A percentile compares a stretch with the other conserved stretches of the same genome.
These are phyloP conservation scores for Pterocles gutturalis DNA, from an alignment of 2,113 vertebrate genomes.

Conservation along the genomic window DNA sequence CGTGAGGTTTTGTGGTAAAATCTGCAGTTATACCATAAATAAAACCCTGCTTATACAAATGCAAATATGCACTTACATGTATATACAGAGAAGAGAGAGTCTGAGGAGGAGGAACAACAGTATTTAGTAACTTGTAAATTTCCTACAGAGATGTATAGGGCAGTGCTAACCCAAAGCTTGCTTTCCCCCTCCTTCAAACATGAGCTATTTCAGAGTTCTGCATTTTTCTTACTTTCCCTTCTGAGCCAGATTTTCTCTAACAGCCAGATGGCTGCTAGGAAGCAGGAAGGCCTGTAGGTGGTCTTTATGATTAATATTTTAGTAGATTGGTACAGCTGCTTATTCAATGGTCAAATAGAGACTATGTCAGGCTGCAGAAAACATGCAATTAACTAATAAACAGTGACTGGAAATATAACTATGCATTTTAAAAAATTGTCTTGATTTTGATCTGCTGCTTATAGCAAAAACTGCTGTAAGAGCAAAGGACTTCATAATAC, in stretches of 20 bases:
- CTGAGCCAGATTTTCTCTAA: slow-evolving; percentile 12
- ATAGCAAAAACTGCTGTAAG: neutral
- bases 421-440: neutral
- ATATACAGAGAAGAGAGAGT: neutral
- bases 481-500: neutral
- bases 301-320: slow-evolving; percentile 42
- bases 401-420: neutral
- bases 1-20: neutral
- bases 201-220: neutral
- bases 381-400: neutral
- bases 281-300: neutral
- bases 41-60: neutral
- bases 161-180: neutral
- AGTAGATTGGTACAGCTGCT: neutral
- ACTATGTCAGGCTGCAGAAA: neutral
- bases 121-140: neutral
- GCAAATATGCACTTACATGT: neutral
- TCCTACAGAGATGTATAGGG: neutral
- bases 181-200: neutral
- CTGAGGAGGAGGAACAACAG: neutral
- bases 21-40: neutral
- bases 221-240: neutral
- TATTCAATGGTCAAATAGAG: neutral
- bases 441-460: neutral
- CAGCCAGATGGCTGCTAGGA: slow-evolving; percentile 43